A percentile compares a stretch with the other conserved stretches of the same genome.
These are phyloP conservation scores for Sebastes trivittatus DNA, from an alignment of 2,797 vertebrate species.

Conservation along the genomic window DNA sequence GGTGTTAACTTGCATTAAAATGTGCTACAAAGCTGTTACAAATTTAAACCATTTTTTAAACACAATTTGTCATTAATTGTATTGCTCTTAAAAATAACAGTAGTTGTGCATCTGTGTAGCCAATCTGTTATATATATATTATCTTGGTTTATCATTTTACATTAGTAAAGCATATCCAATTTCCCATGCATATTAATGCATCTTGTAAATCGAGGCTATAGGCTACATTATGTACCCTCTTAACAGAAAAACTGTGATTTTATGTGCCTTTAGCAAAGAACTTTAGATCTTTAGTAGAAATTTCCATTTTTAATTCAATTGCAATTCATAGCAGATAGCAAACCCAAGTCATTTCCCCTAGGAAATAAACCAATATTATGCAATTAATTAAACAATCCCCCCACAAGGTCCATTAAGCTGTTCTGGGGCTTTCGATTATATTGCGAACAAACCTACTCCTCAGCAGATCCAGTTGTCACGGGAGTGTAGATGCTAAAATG, in stretches of 20 bases:
- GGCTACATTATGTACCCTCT: background rate
- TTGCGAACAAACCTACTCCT: background rate
- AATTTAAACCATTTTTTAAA: background rate
- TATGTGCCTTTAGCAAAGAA: background rate
- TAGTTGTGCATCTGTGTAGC: background rate
- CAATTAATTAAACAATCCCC: background rate
- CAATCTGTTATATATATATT: background rate
- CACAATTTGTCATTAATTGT: background rate
- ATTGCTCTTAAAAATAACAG: background rate
- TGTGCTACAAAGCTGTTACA: background rate
- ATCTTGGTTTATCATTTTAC: background rate
- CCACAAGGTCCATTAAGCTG: background rate
- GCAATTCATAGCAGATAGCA: background rate
- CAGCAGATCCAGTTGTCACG: background rate
- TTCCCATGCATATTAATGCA: background rate
- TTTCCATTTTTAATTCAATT: background rate
- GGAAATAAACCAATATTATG: background rate
- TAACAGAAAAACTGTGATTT: background rate
- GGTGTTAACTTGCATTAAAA: background rate
- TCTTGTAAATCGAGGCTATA: background rate
- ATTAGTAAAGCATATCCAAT: background rate
- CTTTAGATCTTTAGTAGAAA: background rate
- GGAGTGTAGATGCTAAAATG: background rate
- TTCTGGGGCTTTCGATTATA: background rate
- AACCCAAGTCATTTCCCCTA: background rate